Conservation (phyloP, 2,113 vertebrate species). For the Psammodynastes pulverulentus region DNA sequence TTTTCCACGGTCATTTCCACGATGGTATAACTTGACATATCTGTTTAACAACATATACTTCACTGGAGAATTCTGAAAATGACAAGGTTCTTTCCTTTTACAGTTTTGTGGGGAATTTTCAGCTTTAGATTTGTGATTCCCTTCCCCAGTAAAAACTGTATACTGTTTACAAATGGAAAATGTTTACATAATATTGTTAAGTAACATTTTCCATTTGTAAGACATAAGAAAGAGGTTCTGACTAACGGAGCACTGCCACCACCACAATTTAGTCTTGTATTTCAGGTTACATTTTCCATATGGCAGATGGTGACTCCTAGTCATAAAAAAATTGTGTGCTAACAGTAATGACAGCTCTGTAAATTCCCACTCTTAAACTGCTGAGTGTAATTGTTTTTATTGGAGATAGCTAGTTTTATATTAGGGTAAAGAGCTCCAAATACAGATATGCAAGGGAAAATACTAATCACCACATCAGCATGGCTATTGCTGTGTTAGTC, state of each 20-base stretch:
- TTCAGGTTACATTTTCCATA: slow-evolving; percentile 17
- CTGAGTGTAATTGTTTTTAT: slow-evolving; percentile 44
- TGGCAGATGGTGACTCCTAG: background rate
- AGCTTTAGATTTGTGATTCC: background rate
- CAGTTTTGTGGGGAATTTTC: background rate
- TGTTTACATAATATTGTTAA: background rate
- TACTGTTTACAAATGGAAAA: background rate
- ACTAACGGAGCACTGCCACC: background rate
- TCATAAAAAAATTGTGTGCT: slow-evolving; percentile 30
- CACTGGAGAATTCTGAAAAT: background rate
- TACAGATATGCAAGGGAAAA: slow-evolving; percentile 8
- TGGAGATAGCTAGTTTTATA: slow-evolving; percentile 34
- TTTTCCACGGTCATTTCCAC: background rate
- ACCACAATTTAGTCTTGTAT: background rate
- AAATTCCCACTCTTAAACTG: slow-evolving; percentile 24
- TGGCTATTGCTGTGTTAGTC: slow-evolving; percentile 41
- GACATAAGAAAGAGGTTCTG: background rate
- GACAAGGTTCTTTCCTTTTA: background rate
- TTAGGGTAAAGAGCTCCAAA: slow-evolving; percentile 11
- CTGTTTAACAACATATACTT: background rate
- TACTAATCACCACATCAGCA: slow-evolving; percentile 22
- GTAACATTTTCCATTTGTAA: background rate
- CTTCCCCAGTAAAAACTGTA: background rate
- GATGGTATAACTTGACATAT: background rate
- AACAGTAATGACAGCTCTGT: slow-evolving; percentile 42